Percentiles rank a stretch among this genome's conserved stretches.
Evolutionary conservation across 1,140 invertebrate genomes (phyloP).

Genomic region (Drosophila pachea): DNA sequence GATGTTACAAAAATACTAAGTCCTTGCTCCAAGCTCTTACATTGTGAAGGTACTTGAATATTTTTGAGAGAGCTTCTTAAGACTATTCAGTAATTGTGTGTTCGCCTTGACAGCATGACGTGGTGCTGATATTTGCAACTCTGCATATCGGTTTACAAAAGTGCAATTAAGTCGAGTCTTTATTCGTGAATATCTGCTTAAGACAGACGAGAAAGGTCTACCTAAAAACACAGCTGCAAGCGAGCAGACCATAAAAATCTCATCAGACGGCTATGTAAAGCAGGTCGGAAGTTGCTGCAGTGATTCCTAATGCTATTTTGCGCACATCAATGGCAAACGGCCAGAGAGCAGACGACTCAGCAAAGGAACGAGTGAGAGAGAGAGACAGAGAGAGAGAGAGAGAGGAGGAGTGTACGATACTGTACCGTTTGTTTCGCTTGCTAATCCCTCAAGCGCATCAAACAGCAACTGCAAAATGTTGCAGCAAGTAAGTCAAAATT

Average conservation of each 20-base stretch:
- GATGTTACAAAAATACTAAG: no score
- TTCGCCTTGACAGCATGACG: no score
- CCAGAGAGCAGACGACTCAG: background rate
- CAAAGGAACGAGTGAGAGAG: background rate
- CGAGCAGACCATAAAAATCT: conserved; percentile 6
- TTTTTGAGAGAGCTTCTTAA: no score
- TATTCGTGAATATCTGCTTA: background rate
- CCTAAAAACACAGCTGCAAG: background rate
- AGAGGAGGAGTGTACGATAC: conserved; percentile 6
- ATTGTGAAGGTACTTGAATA: no score
- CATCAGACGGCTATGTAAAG: conserved; percentile 12
- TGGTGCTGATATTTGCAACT: no score
- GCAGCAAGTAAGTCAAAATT: conserved; percentile 60
- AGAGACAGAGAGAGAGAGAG: background rate
- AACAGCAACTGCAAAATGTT: conserved; percentile 51
- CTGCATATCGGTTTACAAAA: no score
- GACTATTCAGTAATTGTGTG: no score
- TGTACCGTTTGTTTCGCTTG: conserved; percentile 26
- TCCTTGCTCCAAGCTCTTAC: no score
- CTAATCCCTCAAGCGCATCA: conserved; percentile 68
- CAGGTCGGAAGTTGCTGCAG: conserved; percentile 10
- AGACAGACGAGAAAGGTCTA: background rate
- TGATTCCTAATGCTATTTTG: conserved; percentile 58
- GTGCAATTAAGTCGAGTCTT: no score
- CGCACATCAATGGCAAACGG: conserved; percentile 34